Evolutionary conservation across 2,888 invertebrate species (phyloP).

Genomic region (Drosophila demipolita): DNA sequence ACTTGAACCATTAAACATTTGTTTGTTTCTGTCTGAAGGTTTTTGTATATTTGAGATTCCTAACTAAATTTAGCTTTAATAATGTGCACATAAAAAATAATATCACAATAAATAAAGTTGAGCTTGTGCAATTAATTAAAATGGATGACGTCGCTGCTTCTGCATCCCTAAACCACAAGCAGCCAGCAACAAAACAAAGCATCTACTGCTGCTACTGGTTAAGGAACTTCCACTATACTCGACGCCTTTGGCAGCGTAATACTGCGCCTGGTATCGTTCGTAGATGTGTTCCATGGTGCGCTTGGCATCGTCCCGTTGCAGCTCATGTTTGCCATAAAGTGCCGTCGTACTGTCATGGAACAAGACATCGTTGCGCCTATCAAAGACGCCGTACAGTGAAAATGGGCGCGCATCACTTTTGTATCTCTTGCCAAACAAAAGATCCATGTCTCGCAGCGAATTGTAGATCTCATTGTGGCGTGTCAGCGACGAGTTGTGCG

Average conservation of each 20-base stretch:
- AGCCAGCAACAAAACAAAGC: constrained; percentile 24
- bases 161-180: constrained; percentile 20
- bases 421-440: constrained; percentile 89
- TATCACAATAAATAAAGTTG: constrained; percentile 70
- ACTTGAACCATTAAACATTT: constrained; percentile 22
- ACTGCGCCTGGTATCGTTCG: constrained; percentile 71
- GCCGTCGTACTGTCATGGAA: constrained; percentile 86
- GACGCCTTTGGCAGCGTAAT: constrained; percentile 60
- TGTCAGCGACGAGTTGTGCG: constrained; percentile 86
- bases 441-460: constrained; percentile 89
- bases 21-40: constrained; percentile 2
- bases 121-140: constrained; percentile 40
- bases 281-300: constrained; percentile 83
- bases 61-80: constrained; percentile 44
- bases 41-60: constrained; percentile 27
- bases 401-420: constrained; percentile 88
- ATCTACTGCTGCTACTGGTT: background rate
- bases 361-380: constrained; percentile 88
- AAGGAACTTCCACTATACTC: constrained; percentile 23
- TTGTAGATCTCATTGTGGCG: constrained; percentile 89
- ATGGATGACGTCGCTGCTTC: constrained; percentile 17
- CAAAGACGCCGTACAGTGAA: constrained; percentile 89
- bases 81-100: constrained; percentile 62
- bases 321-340: constrained; percentile 74
- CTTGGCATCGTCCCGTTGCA: constrained; percentile 77